These are phyloP conservation scores for Malurus melanocephalus DNA, from an alignment of 2,113 vertebrate genomes.

Conservation along the genomic window DNA sequence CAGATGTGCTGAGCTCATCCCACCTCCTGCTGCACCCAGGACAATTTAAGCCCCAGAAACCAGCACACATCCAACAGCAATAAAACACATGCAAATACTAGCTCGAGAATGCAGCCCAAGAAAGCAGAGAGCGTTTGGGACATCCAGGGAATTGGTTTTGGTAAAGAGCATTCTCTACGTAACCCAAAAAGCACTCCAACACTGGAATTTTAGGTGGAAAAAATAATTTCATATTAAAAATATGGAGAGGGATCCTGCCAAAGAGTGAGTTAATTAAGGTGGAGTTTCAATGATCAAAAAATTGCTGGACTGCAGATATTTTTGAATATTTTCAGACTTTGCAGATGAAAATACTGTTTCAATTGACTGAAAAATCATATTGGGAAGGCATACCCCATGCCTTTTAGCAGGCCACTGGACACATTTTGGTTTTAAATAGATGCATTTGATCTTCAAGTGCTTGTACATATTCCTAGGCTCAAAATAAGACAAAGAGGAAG, in stretches of 20 bases:
- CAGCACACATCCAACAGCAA: accelerated
- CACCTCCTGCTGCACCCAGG: neutral
- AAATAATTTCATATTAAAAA: neutral
- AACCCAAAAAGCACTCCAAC: neutral
- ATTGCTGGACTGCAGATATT: neutral
- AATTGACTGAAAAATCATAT: neutral
- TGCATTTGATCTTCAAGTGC: neutral
- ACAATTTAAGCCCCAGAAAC: neutral
- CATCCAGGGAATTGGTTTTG: neutral
- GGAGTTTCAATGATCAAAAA: neutral
- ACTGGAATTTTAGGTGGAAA: neutral
- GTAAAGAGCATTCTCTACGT: neutral
- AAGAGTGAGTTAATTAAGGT: slow-evolving; percentile 3
- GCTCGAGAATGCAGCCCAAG: neutral
- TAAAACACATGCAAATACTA: neutral
- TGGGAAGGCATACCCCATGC: neutral
- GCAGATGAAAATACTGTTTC: neutral
- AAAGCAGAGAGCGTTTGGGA: neutral
- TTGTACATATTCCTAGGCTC: neutral
- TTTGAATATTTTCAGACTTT: neutral
- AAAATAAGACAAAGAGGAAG: slow-evolving; percentile 29
- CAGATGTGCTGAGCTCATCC: neutral
- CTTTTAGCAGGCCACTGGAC: neutral
- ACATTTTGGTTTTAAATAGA: neutral
- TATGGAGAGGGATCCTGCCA: neutral